Evolutionary conservation across 2,113 vertebrate genomes (phyloP).

Genomic region (Solea senegalensis): DNA sequence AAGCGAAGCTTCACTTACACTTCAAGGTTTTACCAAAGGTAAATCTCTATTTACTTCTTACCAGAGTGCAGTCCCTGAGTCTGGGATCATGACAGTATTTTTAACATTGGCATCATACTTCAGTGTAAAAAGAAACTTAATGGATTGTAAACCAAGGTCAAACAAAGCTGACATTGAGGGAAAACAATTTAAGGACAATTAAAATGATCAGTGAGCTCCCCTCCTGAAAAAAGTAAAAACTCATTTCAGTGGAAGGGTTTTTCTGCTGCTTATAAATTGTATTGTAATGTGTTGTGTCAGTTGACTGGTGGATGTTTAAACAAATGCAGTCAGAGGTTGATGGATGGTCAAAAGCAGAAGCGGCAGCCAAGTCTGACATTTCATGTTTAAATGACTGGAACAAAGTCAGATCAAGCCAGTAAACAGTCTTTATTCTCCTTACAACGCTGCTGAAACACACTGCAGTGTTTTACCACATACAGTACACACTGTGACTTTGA

Average conservation of each 20-base stretch:
- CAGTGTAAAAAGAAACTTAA: conserved; percentile 16
- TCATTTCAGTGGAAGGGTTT: conserved; percentile 31
- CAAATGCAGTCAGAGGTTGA: conserved; percentile 42
- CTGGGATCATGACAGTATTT: background rate
- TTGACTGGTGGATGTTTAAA: conserved; percentile 44
- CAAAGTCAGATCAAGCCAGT: conserved; percentile 25
- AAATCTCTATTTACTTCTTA: background rate
- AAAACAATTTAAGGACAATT: conserved; percentile 24
- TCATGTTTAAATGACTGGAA: background rate
- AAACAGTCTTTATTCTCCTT: conserved; percentile 2
- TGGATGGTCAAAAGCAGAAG: conserved; percentile 32
- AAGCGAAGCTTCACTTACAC: conserved; percentile 2
- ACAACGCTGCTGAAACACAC: background rate
- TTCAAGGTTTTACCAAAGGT: background rate
- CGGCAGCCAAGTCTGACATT: conserved; percentile 15
- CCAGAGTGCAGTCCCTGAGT: conserved; percentile 1
- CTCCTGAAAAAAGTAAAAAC: conserved; percentile 11
- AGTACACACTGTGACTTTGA: background rate
- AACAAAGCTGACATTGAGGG: background rate
- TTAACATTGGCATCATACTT: conserved; percentile 11
- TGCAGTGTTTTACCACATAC: background rate
- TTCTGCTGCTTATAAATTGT: conserved; percentile 43
- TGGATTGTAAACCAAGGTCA: conserved; percentile 17
- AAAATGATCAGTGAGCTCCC: conserved; percentile 9
- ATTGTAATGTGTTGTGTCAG: conserved; percentile 42